Evolutionary conservation across 2,797 vertebrate genomes (phyloP).

Genomic region (Micrastur ruficollis): DNA sequence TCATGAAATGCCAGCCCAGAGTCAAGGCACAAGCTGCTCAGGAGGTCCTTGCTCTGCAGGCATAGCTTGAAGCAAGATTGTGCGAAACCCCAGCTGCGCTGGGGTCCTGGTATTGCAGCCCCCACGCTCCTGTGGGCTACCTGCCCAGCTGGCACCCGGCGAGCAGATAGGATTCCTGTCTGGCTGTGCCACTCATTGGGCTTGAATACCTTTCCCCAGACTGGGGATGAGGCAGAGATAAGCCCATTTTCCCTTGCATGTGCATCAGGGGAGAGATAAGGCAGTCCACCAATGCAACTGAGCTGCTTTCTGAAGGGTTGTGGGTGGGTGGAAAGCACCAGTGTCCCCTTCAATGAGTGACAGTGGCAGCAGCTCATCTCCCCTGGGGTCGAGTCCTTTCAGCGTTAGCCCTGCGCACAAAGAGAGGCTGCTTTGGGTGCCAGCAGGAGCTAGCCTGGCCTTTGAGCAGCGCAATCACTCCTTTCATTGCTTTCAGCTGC

Average conservation of each 20-base stretch:
- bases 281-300: background rate
- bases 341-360: background rate
- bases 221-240: background rate
- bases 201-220: background rate
- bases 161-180: background rate
- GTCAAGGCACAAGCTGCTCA: background rate
- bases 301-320: background rate
- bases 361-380: background rate
- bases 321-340: background rate
- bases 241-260: background rate
- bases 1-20: background rate
- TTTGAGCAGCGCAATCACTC: background rate
- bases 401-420: background rate
- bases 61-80: background rate
- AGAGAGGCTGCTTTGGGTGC: background rate
- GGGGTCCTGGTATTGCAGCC: background rate
- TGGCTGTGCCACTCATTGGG: background rate
- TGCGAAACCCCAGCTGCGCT: background rate
- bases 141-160: background rate
- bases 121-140: background rate
- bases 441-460: background rate
- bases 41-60: background rate
- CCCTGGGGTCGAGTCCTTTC: background rate
- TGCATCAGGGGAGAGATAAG: background rate
- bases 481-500: constrained; percentile 14